These are phyloP conservation scores for Sycophaga agraensis DNA, from an alignment of 1,140 invertebrate species.

Conservation along the genomic window DNA sequence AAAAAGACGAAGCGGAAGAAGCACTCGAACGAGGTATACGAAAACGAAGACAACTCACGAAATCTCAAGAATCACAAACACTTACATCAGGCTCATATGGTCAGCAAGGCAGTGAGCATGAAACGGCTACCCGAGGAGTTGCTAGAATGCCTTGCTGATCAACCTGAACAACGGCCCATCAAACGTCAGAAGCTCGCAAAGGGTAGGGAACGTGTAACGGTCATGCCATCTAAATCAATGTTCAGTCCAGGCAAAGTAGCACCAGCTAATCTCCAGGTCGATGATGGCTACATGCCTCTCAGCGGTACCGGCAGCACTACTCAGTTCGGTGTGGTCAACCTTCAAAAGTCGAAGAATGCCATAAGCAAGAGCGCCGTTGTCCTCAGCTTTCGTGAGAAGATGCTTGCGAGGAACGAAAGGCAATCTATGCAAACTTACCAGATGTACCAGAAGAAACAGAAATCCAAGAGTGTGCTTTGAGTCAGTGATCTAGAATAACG, in stretches of 20 bases:
- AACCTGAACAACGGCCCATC: constrained; percentile 11
- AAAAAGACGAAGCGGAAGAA: constrained; percentile 14
- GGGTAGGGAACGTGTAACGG: neutral
- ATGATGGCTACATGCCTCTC: constrained; percentile 29
- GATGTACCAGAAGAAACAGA: constrained; percentile 37
- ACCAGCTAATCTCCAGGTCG: constrained; percentile 1
- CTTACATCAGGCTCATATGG: no score
- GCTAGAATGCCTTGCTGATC: constrained; percentile 35
- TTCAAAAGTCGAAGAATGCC: constrained; percentile 31
- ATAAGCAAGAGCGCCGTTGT: neutral
- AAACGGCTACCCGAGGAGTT: constrained; percentile 37
- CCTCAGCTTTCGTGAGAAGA: constrained; percentile 34
- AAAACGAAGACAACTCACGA: no score
- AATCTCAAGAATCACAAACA: no score
- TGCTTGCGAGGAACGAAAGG: constrained; percentile 37
- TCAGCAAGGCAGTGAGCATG: no score
- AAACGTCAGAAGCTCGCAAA: constrained; percentile 22
- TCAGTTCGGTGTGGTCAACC: constrained; percentile 33
- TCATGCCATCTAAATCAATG: constrained; percentile 28
- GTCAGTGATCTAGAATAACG: no score
- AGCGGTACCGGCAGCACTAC: constrained; percentile 37
- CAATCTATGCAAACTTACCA: constrained; percentile 34
- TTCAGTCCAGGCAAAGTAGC: neutral
- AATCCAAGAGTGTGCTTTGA: constrained; percentile 13
- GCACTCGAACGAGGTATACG: no score